phyloP scores from a whole-genome alignment of 2,797 vertebrate species.

The Pseudochromis fuscus region DNA sequence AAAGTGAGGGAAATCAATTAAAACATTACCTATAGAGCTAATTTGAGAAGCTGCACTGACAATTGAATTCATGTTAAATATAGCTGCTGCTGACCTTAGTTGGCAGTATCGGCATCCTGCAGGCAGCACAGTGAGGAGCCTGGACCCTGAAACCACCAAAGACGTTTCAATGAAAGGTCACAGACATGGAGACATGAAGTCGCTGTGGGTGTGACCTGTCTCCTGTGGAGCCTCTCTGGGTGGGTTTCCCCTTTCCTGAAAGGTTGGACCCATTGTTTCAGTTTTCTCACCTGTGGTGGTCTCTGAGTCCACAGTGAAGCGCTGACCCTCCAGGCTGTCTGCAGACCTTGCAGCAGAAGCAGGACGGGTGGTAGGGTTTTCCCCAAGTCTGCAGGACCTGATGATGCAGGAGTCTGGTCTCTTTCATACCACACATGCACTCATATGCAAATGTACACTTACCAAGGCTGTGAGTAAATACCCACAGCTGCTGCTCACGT shows the following conservation, averaged over 20 bases:
- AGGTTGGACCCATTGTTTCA: slow-evolving; percentile 30
- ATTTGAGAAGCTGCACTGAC: not conserved
- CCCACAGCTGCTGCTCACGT: slow-evolving; percentile 91
- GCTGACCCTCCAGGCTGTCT: slow-evolving; percentile 88
- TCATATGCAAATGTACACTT: slow-evolving; percentile 70
- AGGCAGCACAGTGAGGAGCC: slow-evolving; percentile 88
- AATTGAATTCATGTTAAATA: not conserved
- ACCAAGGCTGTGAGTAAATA: slow-evolving; percentile 91
- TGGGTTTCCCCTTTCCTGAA: slow-evolving; percentile 8
- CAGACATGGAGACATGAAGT: slow-evolving; percentile 24
- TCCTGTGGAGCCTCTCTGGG: slow-evolving; percentile 34
- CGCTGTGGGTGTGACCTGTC: slow-evolving; percentile 32
- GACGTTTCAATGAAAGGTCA: slow-evolving; percentile 12
- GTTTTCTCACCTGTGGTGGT: slow-evolving; percentile 92
- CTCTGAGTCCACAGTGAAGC: slow-evolving; percentile 89
- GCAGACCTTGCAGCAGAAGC: slow-evolving; percentile 90
- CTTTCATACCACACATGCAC: too few species aligned
- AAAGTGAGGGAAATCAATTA: not conserved
- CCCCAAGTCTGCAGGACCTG: slow-evolving; percentile 93
- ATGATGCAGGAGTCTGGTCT: not conserved
- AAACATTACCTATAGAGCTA: not conserved
- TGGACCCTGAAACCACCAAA: slow-evolving; percentile 81
- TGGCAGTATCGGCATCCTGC: slow-evolving; percentile 89
- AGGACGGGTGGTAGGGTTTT: slow-evolving; percentile 90
- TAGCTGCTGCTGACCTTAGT: slow-evolving; percentile 82